Base-by-base conservation (phyloP, 2,797 vertebrate species). In the Nannoperca australis region DNA sequence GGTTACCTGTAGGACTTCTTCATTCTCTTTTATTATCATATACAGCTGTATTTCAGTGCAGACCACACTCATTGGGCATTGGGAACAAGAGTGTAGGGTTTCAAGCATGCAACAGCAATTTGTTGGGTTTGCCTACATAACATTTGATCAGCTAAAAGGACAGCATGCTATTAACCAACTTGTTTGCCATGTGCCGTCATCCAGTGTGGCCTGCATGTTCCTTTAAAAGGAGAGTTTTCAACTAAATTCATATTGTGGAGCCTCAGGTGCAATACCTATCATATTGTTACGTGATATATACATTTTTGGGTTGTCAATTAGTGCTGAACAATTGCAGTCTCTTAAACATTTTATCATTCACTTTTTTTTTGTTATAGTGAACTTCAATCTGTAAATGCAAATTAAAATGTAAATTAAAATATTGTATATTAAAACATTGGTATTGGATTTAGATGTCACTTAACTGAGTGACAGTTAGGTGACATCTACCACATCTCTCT, bases 1-100 rank as follows among this genome's bases (percentile, higher is more conserved):
- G 82, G 66, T 22, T 17, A 0, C 0, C 0, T 0, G 0, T 17
- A 34, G 10, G 44, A 47, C 7, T 18, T 11, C 2, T n/a, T n/a
- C n/a, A n/a, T n/a, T n/a, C n/a, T n/a, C n/a, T n/a, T n/a, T n/a
- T n/a, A n/a, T n/a, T n/a, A n/a, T n/a, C n/a, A n/a, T 7, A 10
- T 47, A 2, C 7, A 18, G 7, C 27, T 72, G 40, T 60, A 30
- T 7, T 24, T 22, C 13, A 55, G 15, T 45, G 20, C 22, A 56
- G 5, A 55, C n/a, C 24, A 13, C 10, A n/a, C 7, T n/a, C 2
- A 22, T n/a, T n/a, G n/a, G 18, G 11, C 14, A 22, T 18, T 24
- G 42, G 4, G 17, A 59, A 55, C 50, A 42, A 30, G 5, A 50
- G 1, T 14, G 45, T 5, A 38, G 7, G 13, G 3, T 10, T 27